phyloP scores from a whole-genome alignment of 2,888 invertebrate genomes.

The Drosophila dives region DNA sequence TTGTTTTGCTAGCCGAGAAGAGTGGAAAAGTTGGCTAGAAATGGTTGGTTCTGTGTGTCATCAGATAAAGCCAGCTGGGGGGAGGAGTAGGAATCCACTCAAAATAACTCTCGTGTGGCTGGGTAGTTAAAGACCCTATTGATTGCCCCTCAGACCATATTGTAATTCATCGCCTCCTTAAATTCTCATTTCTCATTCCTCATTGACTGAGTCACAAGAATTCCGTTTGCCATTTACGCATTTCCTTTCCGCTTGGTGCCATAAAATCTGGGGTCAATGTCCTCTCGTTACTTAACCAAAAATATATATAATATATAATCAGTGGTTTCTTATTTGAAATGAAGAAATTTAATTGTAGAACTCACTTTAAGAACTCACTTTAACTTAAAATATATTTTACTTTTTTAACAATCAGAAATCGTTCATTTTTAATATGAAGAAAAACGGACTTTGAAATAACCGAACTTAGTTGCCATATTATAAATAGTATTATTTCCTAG shows the following conservation, averaged over 20 bases:
- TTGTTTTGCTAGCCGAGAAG: slow-evolving; percentile 24
- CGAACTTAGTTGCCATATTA: not conserved
- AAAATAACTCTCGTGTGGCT: slow-evolving; percentile 25
- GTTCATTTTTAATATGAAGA: not conserved
- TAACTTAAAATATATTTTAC: not conserved
- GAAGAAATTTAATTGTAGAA: not conserved
- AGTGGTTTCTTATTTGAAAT: not conserved
- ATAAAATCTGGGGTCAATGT: slow-evolving; percentile 15
- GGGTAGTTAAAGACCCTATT: slow-evolving; percentile 28
- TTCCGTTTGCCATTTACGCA: slow-evolving; percentile 26
- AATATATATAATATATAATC: not conserved
- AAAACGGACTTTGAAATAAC: not conserved
- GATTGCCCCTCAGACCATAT: slow-evolving; percentile 39
- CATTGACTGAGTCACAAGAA: slow-evolving; percentile 27
- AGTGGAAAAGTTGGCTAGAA: not conserved
- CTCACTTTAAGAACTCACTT: not conserved
- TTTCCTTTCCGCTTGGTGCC: slow-evolving; percentile 38
- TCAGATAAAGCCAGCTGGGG: slow-evolving; percentile 18
- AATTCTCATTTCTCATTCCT: not conserved
- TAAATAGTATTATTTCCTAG: not conserved
- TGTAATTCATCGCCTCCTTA: slow-evolving; percentile 21
- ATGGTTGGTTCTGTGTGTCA: slow-evolving; percentile 21
- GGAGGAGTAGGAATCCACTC: slow-evolving; percentile 6
- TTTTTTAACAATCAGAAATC: not conserved
- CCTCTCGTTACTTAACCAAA: not conserved